Evolutionary conservation across 2,113 vertebrate species (phyloP).

Genomic region (Callospermophilus lateralis): DNA sequence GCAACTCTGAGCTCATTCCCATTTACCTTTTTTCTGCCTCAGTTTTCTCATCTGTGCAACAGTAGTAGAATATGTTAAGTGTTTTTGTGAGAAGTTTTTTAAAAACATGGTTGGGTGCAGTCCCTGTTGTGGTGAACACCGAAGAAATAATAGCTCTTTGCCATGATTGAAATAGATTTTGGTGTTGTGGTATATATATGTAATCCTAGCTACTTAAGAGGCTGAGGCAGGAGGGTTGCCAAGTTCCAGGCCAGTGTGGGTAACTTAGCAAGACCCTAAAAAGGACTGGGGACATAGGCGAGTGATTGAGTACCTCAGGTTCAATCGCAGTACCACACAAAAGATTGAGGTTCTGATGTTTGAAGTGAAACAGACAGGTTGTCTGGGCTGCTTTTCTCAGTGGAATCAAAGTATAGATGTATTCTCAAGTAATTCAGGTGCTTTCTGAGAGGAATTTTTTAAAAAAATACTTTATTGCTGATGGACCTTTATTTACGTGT

Average conservation of each 20-base stretch:
- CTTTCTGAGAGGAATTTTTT: not conserved
- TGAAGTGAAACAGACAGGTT: not conserved
- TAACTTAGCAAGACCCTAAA: not conserved
- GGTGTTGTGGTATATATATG: not conserved
- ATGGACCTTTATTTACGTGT: no score
- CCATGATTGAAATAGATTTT: not conserved
- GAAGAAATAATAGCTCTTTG: not conserved
- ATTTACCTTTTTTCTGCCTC: not conserved
- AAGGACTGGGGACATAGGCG: not conserved
- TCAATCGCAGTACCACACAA: not conserved
- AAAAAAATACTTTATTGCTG: no score
- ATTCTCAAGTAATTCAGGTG: not conserved
- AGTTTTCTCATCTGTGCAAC: not conserved
- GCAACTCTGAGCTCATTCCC: not conserved
- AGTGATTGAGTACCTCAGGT: not conserved
- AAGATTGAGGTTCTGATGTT: not conserved
- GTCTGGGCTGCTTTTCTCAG: not conserved
- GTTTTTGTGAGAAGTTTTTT: not conserved
- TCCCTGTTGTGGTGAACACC: not conserved
- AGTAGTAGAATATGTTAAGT: not conserved
- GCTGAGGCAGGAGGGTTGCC: not conserved
- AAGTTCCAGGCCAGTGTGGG: not conserved
- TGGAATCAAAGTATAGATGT: not conserved
- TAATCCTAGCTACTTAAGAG: not conserved
- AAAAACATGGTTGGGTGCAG: not conserved